Conservation (phyloP, 2,797 vertebrate species). For the Chromobotia macracanthus region DNA sequence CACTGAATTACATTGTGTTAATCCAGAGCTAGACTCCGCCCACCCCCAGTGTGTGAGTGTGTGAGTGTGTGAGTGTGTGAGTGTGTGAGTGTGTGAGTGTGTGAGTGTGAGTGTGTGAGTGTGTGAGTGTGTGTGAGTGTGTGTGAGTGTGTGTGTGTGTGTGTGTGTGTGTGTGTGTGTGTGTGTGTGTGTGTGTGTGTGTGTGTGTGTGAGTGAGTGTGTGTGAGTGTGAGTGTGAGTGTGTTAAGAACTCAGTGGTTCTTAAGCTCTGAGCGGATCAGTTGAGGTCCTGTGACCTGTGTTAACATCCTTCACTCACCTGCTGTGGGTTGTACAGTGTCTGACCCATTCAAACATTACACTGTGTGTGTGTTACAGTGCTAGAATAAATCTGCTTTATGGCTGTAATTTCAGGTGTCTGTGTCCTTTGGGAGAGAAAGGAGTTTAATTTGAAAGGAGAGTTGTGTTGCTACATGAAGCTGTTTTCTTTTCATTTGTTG, state of each 20-base stretch:
- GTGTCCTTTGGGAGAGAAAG: neutral
- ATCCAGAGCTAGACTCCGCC: conserved; percentile 36
- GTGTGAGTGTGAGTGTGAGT: conserved; percentile 66
- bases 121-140: too few species aligned
- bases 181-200: conserved; percentile 38
- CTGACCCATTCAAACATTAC: conserved; percentile 12
- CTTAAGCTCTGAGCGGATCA: conserved; percentile 50
- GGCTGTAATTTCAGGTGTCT: conserved; percentile 21
- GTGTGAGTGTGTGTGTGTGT: too few species aligned
- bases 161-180: conserved; percentile 8
- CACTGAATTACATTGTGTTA: conserved; percentile 63
- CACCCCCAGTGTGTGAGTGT: too few species aligned
- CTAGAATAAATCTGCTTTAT: too few species aligned
- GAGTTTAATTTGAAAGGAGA: too few species aligned
- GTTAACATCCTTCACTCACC: conserved; percentile 29
- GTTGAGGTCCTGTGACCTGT: conserved; percentile 47
- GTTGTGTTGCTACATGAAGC: too few species aligned
- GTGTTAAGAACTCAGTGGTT: too few species aligned
- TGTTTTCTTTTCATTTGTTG: conserved; percentile 35
- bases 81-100: too few species aligned
- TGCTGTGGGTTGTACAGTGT: neutral
- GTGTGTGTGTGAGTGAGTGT: conserved; percentile 69
- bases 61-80: too few species aligned
- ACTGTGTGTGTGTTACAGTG: neutral
- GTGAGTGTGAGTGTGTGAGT: too few species aligned